Conservation (phyloP, 2,888 invertebrate genomes). For the Tupiocoris notatus region DNA sequence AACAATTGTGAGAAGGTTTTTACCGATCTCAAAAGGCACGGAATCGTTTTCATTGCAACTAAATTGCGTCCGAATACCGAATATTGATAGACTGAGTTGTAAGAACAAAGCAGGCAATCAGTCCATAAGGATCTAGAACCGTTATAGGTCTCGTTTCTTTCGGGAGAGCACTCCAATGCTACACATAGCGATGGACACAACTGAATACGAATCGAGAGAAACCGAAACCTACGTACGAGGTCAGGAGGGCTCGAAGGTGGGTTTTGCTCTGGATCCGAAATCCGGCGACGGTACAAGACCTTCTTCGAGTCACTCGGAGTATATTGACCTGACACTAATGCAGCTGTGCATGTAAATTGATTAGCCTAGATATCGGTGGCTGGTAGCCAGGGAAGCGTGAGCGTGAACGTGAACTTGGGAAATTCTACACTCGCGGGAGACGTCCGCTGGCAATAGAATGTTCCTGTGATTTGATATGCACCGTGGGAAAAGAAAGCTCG, state of each 20-base stretch:
- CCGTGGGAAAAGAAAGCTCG: no score
- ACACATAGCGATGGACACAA: neutral
- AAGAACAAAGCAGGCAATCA: neutral
- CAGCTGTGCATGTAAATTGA: neutral
- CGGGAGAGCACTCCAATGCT: neutral
- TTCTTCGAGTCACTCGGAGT: no score
- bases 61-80: no score
- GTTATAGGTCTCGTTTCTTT: neutral
- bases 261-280: neutral
- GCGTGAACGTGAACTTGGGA: neutral
- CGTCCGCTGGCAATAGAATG: no score
- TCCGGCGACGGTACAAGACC: neutral
- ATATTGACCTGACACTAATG: neutral
- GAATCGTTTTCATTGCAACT: no score
- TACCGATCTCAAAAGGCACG: no score
- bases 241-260: neutral
- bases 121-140: neutral
- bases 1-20: no score
- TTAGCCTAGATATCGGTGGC: neutral
- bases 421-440: no score
- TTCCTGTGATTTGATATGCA: no score
- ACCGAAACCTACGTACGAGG: neutral
- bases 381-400: neutral
- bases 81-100: no score
- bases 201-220: neutral